Base-by-base conservation (phyloP, 2,888 invertebrate species). In the Phalangium opilio region DNA sequence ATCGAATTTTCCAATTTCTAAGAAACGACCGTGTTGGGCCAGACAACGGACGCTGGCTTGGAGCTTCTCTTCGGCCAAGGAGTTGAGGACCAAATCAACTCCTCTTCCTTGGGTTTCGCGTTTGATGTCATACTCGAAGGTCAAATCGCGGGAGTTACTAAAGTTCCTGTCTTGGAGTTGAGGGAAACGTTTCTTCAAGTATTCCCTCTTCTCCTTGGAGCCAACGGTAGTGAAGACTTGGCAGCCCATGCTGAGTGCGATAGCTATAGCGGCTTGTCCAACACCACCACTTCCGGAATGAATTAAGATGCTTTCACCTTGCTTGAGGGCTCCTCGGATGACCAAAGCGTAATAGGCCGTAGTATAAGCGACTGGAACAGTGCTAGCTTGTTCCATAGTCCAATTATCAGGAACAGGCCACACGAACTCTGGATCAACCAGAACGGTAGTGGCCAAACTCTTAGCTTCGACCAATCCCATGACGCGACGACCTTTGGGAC, bases 401-500 rank as follows among this genome's bases (percentile, higher is more conserved):
- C 68, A 68, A 4, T 52, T 41, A 2, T 61, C 60, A 4, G 68
- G 68, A 3, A 69, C 58, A 14, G 58, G 48, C 66, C 67, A 68
- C 65, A 84, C 72, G 71, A 89, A 86, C 41, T 76, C 75, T 2
- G 60, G 63, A 50, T 66, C 64, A 10, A 66, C 63, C 18, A 44
- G 40, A 62, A 71, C 67, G 21, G 63, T 59, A 3, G 72, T 72
- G 7, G 72, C 72, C 39, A 73, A 56, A 33, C 70, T 62, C 49
- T 63, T 63, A 19, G 64, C 63, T 19, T 63, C 60, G 33, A 62
- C 51, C 32, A 66, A 60, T 47, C 64, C 64, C 64, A 67, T 66
- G 21, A 66, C 58, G 21, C 64, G 54, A 5, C 58, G 55, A 15
- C 63, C 64, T 17, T 38, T 61, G 27, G 27, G 27, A 27, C 44